Evolutionary conservation across 2,888 invertebrate species (phyloP), one percentile per base, ranked within the genome.

Genomic region (Drosophila suboccidentalis): DNA sequence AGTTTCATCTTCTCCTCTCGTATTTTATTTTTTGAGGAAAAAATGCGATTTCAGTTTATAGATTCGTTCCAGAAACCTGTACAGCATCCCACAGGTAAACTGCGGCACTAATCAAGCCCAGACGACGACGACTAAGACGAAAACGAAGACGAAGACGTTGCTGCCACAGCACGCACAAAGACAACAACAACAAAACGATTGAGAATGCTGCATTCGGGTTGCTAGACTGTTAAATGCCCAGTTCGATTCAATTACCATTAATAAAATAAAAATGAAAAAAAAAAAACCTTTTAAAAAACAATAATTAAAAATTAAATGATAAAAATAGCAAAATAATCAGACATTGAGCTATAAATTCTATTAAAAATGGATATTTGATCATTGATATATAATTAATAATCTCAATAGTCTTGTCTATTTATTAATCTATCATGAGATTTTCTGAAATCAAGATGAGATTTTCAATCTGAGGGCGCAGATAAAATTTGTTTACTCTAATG

Each of bases 21-120:
- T 36, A 19, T 65, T 17, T 36, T 10, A 47, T 34, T n/a, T 54
- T 39, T 44, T 10, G 11, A 36, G 34, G 19, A 58, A 44, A 61
- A 61, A 32, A 70, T 80, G 89, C 89, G 81, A 89, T 87, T 78
- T 80, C 68, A 72, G 84, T 78, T 83, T 84, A 87, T 87, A 89
- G 87, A 89, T 85, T 89, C 89, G 84, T 85, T 87, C 87, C 84
- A 89, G 53, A 85, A 85, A 85, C 84, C 89, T 85, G 84, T 85
- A 75, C 89, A 67, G 83, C 79, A 71, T 80, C 78, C 82, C 79
- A 77, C 85, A 86, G 85, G 85, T 89, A 86, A 87, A 78, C 80
- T 62, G 86, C 90, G 76, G 73, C 88, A 89, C 86, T 89, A 87
- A 89, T 87, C 86, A 87, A 76, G 75, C 73, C 59, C 75, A 72